phyloP scores from a whole-genome alignment of 2,113 vertebrate species.

The Thomomys bottae region DNA sequence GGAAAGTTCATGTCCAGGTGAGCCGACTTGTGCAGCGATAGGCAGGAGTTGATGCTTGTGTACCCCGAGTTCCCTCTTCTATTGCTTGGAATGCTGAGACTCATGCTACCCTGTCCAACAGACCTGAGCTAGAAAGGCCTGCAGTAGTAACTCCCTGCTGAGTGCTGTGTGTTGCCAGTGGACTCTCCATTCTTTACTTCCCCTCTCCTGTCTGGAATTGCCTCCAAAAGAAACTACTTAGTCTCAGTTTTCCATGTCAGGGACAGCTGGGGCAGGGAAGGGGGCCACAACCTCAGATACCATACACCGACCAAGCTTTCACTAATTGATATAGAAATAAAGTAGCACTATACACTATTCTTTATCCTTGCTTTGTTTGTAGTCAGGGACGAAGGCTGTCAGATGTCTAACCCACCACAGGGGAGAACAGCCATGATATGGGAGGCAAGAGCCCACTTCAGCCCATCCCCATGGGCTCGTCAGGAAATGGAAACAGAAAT shows the following conservation, averaged over 20 bases:
- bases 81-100: neutral
- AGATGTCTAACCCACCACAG: neutral
- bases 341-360: neutral
- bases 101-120: neutral
- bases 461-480: neutral
- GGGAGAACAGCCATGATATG: neutral
- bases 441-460: neutral
- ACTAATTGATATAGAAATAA: neutral
- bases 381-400: neutral
- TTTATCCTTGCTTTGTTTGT: neutral
- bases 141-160: neutral
- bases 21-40: neutral
- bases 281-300: neutral
- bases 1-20: neutral
- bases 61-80: neutral
- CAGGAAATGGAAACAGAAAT: neutral
- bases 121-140: neutral
- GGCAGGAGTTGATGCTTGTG: neutral
- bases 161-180: too few species aligned
- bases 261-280: neutral
- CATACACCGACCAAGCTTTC: neutral
- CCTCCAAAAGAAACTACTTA: constrained; percentile 41
- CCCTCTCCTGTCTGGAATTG: neutral
- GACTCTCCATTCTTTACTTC: neutral
- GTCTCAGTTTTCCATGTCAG: neutral